Evolutionary conservation across 1,140 invertebrate species (phyloP), one percentile per base, ranked within the genome.

Genomic region (Maniola jurtina): DNA sequence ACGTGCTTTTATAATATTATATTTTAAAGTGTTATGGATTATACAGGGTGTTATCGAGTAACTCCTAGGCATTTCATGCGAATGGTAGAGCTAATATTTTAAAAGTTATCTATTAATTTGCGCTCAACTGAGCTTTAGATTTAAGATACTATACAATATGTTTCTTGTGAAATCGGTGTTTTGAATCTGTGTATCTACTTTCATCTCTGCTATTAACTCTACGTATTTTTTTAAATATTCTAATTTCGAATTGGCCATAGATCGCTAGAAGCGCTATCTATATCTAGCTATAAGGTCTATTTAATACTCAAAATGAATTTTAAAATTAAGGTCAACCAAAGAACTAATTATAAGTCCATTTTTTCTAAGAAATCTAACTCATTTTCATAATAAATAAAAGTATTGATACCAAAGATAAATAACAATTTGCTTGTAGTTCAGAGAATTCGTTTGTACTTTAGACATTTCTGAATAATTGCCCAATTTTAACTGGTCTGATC

Each of bases 51-150:
- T 75, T 83, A 75, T 25, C 25, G 25, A 2, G 25, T 25, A 77
- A 76, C 79, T 82, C 71, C 76, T 89, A 89, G 83, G 84, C 86
- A 87, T 89, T 79, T 73, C 77, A 83, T 86, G 85, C 84, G 68
- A 66, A 61, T 36, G 33, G 69, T 66, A 67, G 66, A 57, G 66
- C 58, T 66, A 52, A 64, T 61, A 66, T 38, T 57, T 57, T 40
- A 40, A 38, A 57, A 5, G 52, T 55, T 34, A 34, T n/a, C 57
- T 62, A 68, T 73, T 72, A 67, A 50, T 75, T 79, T 79, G 77
- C 79, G 71, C 71, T 73, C 73, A 42, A 69, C 64, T 71, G 63
- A 52, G 71, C 73, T 65, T 71, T 79, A 72, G 62, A 55, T 72
- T 73, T 70, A 76, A 77, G 68, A 63, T 76, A 71, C 61, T 25